Conservation (phyloP, 2,797 vertebrate species). For the Denticeps clupeoides region DNA sequence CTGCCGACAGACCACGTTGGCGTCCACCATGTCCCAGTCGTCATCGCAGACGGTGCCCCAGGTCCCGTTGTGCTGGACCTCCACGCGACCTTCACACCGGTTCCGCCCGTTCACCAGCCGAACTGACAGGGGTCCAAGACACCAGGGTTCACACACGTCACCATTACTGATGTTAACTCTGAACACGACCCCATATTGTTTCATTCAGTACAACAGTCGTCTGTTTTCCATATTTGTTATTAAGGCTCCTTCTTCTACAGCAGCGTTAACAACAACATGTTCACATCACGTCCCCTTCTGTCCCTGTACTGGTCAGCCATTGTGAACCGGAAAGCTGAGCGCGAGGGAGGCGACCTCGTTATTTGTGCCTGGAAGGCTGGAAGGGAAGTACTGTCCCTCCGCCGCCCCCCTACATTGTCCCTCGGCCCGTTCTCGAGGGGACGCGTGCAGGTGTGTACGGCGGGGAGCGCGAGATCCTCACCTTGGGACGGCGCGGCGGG, state of each 20-base stretch:
- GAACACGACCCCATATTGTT: too few species aligned
- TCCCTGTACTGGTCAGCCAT: too few species aligned
- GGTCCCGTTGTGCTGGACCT: constrained; percentile 67
- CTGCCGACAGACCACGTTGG: constrained; percentile 85
- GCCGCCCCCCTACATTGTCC: background rate
- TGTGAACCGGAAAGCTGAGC: constrained; percentile 49
- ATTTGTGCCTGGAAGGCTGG: constrained; percentile 23
- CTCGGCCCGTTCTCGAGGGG: background rate
- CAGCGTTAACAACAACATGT: too few species aligned
- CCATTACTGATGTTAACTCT: too few species aligned
- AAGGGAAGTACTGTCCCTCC: constrained; percentile 8
- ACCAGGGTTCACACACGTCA: too few species aligned
- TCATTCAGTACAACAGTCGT: too few species aligned
- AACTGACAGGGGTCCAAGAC: too few species aligned
- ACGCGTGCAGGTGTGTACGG: constrained; percentile 10
- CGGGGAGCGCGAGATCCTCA: constrained; percentile 40
- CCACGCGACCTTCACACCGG: constrained; percentile 79
- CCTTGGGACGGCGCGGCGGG: constrained; percentile 33
- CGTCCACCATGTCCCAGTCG: constrained; percentile 92
- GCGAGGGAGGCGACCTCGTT: constrained; percentile 43
- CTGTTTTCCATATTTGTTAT: too few species aligned
- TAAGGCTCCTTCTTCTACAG: too few species aligned
- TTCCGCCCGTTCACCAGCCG: constrained; percentile 72
- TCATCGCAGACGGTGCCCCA: constrained; percentile 95
- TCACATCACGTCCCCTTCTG: too few species aligned